These are phyloP conservation scores for Lottia scabra DNA, from an alignment of 2,888 invertebrate genomes.

Conservation along the genomic window DNA sequence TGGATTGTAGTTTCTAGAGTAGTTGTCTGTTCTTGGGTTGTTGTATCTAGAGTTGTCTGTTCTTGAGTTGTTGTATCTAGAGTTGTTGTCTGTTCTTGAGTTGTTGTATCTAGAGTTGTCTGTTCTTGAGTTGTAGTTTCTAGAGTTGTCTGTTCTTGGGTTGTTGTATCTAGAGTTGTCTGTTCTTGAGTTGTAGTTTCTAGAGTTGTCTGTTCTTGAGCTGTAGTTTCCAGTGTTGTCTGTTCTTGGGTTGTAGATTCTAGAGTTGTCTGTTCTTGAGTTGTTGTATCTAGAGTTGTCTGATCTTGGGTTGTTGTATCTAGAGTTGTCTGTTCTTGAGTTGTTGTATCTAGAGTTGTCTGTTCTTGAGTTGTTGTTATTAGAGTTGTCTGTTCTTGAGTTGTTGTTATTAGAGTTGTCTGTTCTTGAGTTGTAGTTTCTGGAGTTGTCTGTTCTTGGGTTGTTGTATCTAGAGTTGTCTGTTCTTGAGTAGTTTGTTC, in stretches of 20 bases:
- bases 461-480: background rate
- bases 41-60: background rate
- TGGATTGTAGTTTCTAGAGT: background rate
- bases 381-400: background rate
- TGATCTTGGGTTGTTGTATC: too few relatives aligned
- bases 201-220: too few relatives aligned
- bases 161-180: background rate
- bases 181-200: background rate
- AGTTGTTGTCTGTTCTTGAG: slow-evolving; percentile 1
- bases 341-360: background rate
- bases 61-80: background rate
- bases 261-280: background rate
- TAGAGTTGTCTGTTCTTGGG: background rate
- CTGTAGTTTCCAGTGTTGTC: background rate
- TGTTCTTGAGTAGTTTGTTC: background rate
- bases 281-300: background rate
- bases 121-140: background rate
- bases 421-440: background rate
- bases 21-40: background rate
- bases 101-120: background rate
- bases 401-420: background rate
- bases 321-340: background rate
- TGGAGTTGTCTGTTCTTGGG: background rate
- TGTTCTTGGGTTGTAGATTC: background rate
- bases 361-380: background rate